phyloP scores from a whole-genome alignment of 2,888 invertebrate genomes.

The Notodonta ziczac region DNA sequence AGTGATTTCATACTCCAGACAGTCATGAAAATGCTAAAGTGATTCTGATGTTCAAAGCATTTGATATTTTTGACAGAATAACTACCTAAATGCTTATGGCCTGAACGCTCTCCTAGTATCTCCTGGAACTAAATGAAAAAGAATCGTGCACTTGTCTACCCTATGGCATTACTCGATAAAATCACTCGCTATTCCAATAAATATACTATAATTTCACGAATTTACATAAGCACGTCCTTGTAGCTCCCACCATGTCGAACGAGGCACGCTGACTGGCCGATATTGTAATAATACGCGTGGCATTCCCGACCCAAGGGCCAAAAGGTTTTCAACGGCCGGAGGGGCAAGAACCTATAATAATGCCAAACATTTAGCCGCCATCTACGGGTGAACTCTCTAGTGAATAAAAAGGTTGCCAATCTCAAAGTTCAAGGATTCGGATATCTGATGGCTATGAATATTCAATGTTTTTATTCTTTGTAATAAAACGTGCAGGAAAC shows the following conservation, averaged over 20 bases:
- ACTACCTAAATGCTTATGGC: no score
- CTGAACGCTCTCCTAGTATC: no score
- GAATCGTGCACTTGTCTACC: no score
- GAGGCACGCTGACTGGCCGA: not conserved
- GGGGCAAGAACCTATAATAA: not conserved
- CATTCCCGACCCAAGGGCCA: not conserved
- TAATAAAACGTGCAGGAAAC: not conserved
- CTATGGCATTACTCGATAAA: no score
- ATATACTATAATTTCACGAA: no score
- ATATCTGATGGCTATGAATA: not conserved
- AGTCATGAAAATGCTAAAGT: no score
- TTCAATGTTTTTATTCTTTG: not conserved
- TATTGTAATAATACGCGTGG: not conserved
- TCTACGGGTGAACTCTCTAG: not conserved
- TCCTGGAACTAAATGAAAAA: no score
- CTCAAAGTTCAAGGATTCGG: not conserved
- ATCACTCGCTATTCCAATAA: no score
- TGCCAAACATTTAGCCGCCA: not conserved
- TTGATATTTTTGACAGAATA: no score
- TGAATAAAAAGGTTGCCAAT: not conserved
- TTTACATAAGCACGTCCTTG: no score
- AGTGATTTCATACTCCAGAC: no score
- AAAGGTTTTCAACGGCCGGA: conserved; percentile 1
- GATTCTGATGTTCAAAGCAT: no score
- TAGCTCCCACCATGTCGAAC: conserved; percentile 1